phyloP scores from a whole-genome alignment of 2,797 vertebrate genomes.

The Poeciliopsis paucimaculata region DNA sequence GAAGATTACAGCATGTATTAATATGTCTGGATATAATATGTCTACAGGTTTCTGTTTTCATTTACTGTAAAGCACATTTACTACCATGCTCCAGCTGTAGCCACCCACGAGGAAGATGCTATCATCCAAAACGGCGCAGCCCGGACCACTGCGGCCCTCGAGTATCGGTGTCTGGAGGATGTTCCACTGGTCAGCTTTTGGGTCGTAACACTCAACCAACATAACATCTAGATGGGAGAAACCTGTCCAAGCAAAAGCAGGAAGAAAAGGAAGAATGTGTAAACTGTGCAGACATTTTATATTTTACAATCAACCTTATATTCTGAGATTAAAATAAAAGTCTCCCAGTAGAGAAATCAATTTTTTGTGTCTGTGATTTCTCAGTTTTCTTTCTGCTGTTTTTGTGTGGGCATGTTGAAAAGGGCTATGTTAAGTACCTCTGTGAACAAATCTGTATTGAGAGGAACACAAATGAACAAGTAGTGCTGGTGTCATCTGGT shows the following conservation, averaged over 20 bases:
- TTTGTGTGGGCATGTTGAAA: conserved; percentile 1
- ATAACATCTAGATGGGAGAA: conserved; percentile 98
- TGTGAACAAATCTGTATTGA: conserved; percentile 2
- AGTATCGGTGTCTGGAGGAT: conserved; percentile 98
- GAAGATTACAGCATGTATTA: not conserved
- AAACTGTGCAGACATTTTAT: not conserved
- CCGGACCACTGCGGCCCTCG: conserved; percentile 97
- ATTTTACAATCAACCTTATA: not conserved
- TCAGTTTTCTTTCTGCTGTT: not conserved
- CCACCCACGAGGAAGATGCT: conserved; percentile 97
- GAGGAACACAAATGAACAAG: not conserved
- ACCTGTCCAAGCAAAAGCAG: conserved; percentile 74
- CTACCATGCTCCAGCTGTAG: conserved; percentile 99
- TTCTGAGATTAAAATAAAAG: not conserved
- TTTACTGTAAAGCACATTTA: conserved; percentile 12
- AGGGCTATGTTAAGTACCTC: not conserved
- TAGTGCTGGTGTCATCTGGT: not conserved
- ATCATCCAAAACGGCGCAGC: conserved; percentile 93
- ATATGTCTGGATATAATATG: not conserved
- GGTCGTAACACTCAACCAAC: conserved; percentile 98
- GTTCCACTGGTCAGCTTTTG: conserved; percentile 98
- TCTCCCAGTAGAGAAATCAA: not conserved
- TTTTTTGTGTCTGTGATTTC: conserved; percentile 6
- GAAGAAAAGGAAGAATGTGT: not conserved
- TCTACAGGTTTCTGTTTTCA: not conserved